Base-by-base conservation (phyloP, 2,888 invertebrate genomes). In the Furcula furcula region DNA sequence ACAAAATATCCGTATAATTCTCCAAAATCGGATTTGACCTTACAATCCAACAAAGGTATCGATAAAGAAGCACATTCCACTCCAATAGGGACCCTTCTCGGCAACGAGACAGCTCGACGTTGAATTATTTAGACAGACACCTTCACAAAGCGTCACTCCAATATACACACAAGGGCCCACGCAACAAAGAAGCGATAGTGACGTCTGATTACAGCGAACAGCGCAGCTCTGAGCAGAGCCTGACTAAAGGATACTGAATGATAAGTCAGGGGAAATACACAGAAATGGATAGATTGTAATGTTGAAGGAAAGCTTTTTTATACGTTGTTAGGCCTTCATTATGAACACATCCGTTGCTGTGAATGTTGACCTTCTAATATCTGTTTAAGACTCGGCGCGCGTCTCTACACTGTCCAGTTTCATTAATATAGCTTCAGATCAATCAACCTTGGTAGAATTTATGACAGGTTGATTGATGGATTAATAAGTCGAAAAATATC, bases 51-150 rank as follows among this genome's bases (percentile, higher is more conserved):
- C 27, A 15, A 15, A 9, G 10, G 15, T n/a, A 16, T 28, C 18
- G 11, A 18, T 7, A 16, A 28, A 28, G 6, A 11, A 26, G 28
- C 16, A 18, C 18, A 18, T 18, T 28, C 7, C 18, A 18, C 18
- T 28, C 7, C 28, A 11, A 28, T 28, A 16, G 18, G 2, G 18
- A 27, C 10, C 16, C 28, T 28, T 12, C 7, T 25, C 11, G 18
- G 16, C 9, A 5, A 4, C 12, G 14, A 11, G 14, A 28, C 18
- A 11, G 11, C 11, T 11, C 7, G 11, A 11, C 11, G 14, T 27
- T 28, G 18, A 28, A 28, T 27, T 28, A 28, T 28, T 28, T 16
- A 28, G 18, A 28, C 11, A 28, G 28, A 28, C 11, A 18, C 28
- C 28, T 28, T 28, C 18, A 28, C 16, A 28, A 18, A 28, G 28